These are phyloP conservation scores for Caligus rogercresseyi DNA, from an alignment of 1,140 invertebrate species.

Conservation along the genomic window DNA sequence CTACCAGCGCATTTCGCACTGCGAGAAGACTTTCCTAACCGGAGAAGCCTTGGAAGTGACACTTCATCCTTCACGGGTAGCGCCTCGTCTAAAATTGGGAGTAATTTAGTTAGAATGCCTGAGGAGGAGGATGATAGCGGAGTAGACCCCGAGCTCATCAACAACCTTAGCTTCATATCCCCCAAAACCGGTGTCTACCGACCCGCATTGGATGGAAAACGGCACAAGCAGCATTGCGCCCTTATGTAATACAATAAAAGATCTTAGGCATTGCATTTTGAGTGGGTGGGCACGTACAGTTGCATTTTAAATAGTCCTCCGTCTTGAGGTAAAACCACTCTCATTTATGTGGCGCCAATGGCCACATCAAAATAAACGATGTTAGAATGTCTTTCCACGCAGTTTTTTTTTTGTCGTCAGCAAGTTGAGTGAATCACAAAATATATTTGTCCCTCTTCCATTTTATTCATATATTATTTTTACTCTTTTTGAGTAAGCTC, in stretches of 20 bases:
- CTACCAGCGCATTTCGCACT: background rate
- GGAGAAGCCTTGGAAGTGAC: background rate
- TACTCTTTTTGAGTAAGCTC: too few species aligned
- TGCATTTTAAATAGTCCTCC: too few species aligned
- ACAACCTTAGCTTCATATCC: constrained; percentile 15
- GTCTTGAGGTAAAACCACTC: too few species aligned
- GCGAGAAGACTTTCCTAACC: background rate
- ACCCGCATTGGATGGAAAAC: background rate
- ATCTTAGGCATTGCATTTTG: too few species aligned
- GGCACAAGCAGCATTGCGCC: constrained; percentile 7
- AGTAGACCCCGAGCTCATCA: constrained; percentile 9
- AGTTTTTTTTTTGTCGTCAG: too few species aligned
- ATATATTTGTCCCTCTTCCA: too few species aligned
- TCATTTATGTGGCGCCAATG: too few species aligned
- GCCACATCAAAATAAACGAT: too few species aligned
- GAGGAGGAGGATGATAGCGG: background rate
- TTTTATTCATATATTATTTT: too few species aligned
- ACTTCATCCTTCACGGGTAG: background rate
- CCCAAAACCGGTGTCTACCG: constrained; percentile 18
- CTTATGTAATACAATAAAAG: constrained; percentile 7
- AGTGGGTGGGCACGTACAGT: too few species aligned
- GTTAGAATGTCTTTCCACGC: too few species aligned
- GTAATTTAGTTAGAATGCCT: background rate
- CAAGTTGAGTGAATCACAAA: too few species aligned
- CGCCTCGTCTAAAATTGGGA: background rate